Evolutionary conservation across 1,140 invertebrate genomes (phyloP), one percentile per base, ranked within the genome.

Genomic region (Pseudomyrmex flavicornis): DNA sequence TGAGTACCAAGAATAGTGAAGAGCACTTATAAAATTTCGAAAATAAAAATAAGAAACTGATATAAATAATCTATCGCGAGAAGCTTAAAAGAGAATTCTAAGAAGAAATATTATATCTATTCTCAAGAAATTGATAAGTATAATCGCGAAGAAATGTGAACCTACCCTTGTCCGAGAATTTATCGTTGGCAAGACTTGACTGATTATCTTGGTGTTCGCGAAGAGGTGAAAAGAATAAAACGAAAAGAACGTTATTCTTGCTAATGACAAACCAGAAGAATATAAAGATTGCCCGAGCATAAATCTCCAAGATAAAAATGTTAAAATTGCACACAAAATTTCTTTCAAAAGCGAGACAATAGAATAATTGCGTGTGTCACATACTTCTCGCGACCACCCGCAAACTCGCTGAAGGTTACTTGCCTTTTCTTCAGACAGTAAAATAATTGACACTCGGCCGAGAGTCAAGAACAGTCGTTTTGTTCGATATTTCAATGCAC

Each of bases 311-410:
- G 54, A 5, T 3, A 48, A 56, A 80, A 72, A 80, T 10, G 54
- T 80, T 44, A 46, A 72, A 80, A 80, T 70, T 48, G 15, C 65
- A 70, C 48, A 48, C 75, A 48, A 70, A 59, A 44, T 35, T 58
- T 12, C 56, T 15, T 80, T 80, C 44, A 22, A 58, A 58, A 61
- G 44, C 59, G 22, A 48, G 61, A 59, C 65, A 20, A n/a, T 1
- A 79, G 75, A 79, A 35, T 70, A 59, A 59, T 79, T 66, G 44
- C 66, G 76, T 79, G 59, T 59, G 54, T 80, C 76, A 61, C 59
- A 12, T 35, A 35, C 35, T 35, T 58, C 48, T 35, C 65, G 65
- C 65, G 54, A 70, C 52, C 65, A 77, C 75, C 75, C 63, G 75
- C 75, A 35, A 79, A 70, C 35, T 17, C 52, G 12, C 52, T 59